Evolutionary conservation across 2,113 vertebrate species (phyloP).

Genomic region (Cheilinus undulatus): DNA sequence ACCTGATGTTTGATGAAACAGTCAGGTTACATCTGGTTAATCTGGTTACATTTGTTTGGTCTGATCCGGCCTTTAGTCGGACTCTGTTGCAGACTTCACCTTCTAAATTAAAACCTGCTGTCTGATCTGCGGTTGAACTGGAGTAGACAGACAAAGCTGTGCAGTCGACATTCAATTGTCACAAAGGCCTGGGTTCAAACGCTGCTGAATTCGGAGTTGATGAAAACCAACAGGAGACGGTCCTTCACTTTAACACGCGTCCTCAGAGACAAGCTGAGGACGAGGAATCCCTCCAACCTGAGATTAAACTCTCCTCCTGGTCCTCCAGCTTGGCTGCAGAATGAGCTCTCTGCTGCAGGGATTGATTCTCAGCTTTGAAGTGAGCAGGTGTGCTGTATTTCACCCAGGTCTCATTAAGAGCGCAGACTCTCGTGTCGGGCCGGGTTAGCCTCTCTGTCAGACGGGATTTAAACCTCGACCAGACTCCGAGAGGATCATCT

Average conservation of each 20-base stretch:
- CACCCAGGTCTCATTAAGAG: slow-evolving; percentile 14
- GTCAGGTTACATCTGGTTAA: too few relatives aligned
- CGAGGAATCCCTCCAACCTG: too few relatives aligned
- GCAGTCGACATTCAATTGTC: too few relatives aligned
- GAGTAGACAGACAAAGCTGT: too few relatives aligned
- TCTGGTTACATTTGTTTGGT: too few relatives aligned
- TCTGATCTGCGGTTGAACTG: neutral
- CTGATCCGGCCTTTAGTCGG: neutral
- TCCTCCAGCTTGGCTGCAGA: neutral
- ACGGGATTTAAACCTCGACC: slow-evolving; percentile 18
- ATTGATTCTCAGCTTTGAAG: slow-evolving; percentile 31
- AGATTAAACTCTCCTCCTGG: slow-evolving; percentile 20
- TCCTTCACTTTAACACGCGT: neutral
- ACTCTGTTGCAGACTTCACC: neutral
- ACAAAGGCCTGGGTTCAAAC: neutral
- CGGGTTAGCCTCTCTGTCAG: slow-evolving; percentile 8
- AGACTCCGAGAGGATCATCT: neutral
- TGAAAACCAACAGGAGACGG: neutral
- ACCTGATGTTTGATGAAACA: too few relatives aligned
- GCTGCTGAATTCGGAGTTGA: neutral
- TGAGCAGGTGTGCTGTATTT: slow-evolving; percentile 33
- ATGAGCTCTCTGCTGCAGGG: slow-evolving; percentile 7
- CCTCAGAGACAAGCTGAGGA: neutral
- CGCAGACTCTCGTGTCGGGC: neutral
- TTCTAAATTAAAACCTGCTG: slow-evolving; percentile 5